Evolutionary conservation across 2,888 invertebrate genomes (phyloP).

Genomic region (Macrosiphum euphorbiae): DNA sequence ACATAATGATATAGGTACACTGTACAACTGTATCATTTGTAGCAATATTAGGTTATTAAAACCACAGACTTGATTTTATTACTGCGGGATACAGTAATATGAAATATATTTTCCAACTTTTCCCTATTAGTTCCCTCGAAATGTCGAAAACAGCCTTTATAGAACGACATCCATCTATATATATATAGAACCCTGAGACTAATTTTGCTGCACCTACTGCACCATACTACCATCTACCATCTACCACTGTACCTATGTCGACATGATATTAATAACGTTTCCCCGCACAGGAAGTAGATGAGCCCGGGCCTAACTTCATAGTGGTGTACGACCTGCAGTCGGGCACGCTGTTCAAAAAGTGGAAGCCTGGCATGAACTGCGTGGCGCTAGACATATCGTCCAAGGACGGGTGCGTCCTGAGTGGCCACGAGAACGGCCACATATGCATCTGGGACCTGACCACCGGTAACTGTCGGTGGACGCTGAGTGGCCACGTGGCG

Average conservation of each 20-base stretch:
- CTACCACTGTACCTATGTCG: neutral
- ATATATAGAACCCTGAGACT: neutral
- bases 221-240: too few species aligned
- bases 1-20: too few species aligned
- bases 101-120: neutral
- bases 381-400: slow-evolving; percentile 89
- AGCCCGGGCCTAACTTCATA: slow-evolving; percentile 88
- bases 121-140: neutral
- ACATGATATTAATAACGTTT: neutral
- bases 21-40: neutral
- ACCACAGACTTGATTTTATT: neutral
- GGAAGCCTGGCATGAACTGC: slow-evolving; percentile 88
- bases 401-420: slow-evolving; percentile 85
- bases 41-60: neutral
- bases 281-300: slow-evolving; percentile 74
- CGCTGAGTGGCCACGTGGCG: slow-evolving; percentile 83
- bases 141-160: neutral
- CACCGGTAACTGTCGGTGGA: slow-evolving; percentile 82
- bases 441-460: slow-evolving; percentile 89
- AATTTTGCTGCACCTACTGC: neutral
- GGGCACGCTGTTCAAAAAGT: slow-evolving; percentile 91
- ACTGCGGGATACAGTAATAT: too few species aligned
- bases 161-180: neutral
- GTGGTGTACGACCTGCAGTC: slow-evolving; percentile 92
- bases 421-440: slow-evolving; percentile 85